phyloP scores from a whole-genome alignment of 2,113 vertebrate genomes.

The Oreochromis spilurus region DNA sequence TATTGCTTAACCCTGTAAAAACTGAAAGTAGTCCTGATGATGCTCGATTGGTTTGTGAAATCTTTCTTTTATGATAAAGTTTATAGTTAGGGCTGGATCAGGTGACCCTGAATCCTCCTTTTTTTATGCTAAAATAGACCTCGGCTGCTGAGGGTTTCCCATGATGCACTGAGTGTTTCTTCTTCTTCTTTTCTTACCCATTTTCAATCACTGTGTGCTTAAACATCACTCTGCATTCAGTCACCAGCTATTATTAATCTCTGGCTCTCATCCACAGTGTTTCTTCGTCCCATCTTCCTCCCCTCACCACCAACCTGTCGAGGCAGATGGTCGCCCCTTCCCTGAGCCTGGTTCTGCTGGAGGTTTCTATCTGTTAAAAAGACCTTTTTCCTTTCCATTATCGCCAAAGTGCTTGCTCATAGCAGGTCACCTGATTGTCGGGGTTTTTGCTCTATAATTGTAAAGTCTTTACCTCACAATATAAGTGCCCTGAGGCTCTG shows the following conservation, averaged over 20 bases:
- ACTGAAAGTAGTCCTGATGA: neutral
- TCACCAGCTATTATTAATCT: neutral
- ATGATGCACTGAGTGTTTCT: neutral
- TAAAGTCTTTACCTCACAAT: neutral
- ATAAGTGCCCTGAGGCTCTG: neutral
- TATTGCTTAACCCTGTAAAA: neutral
- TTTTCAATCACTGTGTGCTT: neutral
- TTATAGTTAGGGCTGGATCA: neutral
- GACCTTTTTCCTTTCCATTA: neutral
- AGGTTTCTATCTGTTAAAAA: neutral
- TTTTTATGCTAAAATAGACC: neutral
- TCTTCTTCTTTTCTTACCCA: neutral
- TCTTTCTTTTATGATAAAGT: neutral
- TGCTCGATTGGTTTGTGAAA: neutral
- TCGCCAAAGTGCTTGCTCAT: neutral
- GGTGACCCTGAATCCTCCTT: neutral
- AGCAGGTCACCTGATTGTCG: rapidly evolving
- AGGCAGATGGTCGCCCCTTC: neutral
- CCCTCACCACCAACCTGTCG: neutral
- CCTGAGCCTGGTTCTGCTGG: neutral
- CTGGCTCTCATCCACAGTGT: neutral
- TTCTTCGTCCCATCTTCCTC: neutral
- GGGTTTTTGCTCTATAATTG: neutral
- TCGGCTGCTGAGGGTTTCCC: neutral
- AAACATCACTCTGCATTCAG: neutral